These are phyloP conservation scores for Rhabdomys pumilio DNA, from an alignment of 2,797 vertebrate genomes.

Conservation along the genomic window DNA sequence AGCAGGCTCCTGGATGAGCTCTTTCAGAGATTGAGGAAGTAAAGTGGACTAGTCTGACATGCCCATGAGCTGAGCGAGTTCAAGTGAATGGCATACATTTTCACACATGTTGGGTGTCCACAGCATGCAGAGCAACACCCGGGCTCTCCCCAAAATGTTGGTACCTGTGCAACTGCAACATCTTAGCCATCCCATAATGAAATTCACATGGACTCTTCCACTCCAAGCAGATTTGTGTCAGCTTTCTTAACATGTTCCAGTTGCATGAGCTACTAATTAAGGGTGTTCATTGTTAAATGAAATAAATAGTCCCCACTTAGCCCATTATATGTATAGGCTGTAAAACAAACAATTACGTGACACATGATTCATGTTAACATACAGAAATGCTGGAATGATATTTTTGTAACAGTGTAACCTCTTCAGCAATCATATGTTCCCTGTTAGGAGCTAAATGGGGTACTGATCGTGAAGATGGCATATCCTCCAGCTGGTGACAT, in stretches of 20 bases:
- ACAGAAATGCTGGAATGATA: conserved; percentile 89
- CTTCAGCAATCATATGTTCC: conserved; percentile 90
- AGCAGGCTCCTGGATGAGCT: neutral
- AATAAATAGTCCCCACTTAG: conserved; percentile 91
- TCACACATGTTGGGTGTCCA: conserved; percentile 50
- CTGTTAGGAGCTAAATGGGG: conserved; percentile 89
- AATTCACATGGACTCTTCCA: conserved; percentile 91
- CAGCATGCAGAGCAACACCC: conserved; percentile 75
- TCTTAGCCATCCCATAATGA: conserved; percentile 90
- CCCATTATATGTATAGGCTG: conserved; percentile 89
- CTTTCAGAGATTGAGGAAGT: conserved; percentile 42
- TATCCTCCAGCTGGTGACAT: conserved; percentile 86
- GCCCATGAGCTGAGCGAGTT: conserved; percentile 64
- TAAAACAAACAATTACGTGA: conserved; percentile 91
- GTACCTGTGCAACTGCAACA: conserved; percentile 87
- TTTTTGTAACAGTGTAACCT: conserved; percentile 89
- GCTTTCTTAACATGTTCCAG: conserved; percentile 90
- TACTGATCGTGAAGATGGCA: conserved; percentile 88
- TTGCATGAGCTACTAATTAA: conserved; percentile 91
- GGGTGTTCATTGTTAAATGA: conserved; percentile 90
- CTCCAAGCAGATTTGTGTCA: conserved; percentile 91
- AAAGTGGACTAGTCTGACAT: conserved; percentile 2
- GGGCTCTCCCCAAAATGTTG: conserved; percentile 83
- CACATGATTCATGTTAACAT: conserved; percentile 91
- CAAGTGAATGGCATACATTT: conserved; percentile 63